Conservation (phyloP, 2,113 vertebrate genomes). For the Rhagologus leucostigma region DNA sequence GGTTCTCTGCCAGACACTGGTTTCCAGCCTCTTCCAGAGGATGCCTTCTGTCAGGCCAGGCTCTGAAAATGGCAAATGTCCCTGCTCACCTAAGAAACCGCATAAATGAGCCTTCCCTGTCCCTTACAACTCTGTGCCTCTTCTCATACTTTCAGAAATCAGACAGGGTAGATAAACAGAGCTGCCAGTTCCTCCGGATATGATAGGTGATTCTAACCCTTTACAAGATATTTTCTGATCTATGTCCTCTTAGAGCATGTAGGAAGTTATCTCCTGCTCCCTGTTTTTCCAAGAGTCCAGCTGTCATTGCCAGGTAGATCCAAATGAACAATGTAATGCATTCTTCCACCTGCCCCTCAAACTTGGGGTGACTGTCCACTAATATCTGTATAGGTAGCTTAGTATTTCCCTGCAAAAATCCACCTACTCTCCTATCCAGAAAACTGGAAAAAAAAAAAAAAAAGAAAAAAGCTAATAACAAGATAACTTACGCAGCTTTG, state of each 20-base stretch:
- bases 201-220: not conserved
- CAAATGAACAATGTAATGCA: not conserved
- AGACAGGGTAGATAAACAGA: not conserved
- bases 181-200: not conserved
- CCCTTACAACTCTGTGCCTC: no score
- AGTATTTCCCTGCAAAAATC: not conserved
- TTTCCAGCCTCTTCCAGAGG: not conserved
- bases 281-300: not conserved
- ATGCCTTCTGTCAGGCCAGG: not conserved
- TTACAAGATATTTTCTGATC: not conserved
- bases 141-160: not conserved
- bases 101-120: not conserved
- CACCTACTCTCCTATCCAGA: not conserved
- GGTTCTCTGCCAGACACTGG: not conserved
- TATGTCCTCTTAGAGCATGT: not conserved
- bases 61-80: not conserved
- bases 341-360: not conserved
- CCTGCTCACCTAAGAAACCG: accelerated
- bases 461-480: not conserved
- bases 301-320: not conserved
- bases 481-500: not conserved
- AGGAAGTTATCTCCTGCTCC: not conserved
- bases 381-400: not conserved
- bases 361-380: not conserved
- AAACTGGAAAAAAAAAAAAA: accelerated